These are phyloP conservation scores for Chaetura pelagica DNA, from an alignment of 2,113 vertebrate genomes.

Conservation along the genomic window DNA sequence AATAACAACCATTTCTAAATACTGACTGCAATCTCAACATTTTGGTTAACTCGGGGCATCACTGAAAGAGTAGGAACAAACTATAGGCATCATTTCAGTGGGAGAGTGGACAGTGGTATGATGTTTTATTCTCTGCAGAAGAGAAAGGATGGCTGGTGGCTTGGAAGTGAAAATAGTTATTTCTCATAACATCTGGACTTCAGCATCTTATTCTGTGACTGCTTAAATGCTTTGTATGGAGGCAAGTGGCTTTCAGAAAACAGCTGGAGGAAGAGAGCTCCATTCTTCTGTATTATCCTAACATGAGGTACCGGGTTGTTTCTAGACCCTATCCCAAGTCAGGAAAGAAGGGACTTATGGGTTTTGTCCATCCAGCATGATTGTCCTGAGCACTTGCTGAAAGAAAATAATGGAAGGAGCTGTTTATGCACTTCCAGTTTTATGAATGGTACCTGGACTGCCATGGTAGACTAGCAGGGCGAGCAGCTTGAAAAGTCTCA, in stretches of 20 bases:
- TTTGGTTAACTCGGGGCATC: not conserved
- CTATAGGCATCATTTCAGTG: not conserved
- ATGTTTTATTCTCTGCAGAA: not conserved
- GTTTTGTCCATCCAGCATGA: not conserved
- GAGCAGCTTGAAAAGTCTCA: not conserved
- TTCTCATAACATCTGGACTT: not conserved
- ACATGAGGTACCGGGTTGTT: not conserved
- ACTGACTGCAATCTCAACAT: constrained; percentile 28
- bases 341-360: not conserved
- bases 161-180: not conserved
- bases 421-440: not conserved
- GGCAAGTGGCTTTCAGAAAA: not conserved
- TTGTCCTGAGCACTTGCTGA: not conserved
- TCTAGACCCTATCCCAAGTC: not conserved
- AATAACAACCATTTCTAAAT: not conserved
- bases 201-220: not conserved
- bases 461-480: not conserved
- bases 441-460: not conserved
- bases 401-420: not conserved
- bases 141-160: not conserved
- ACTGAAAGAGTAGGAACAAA: not conserved
- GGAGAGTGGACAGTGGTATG: not conserved
- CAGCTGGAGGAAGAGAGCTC: not conserved
- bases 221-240: not conserved
- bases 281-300: not conserved